Evolutionary conservation across 2,797 vertebrate genomes (phyloP), one percentile per base, ranked within the genome.

Genomic region (Pempheris klunzingeri): DNA sequence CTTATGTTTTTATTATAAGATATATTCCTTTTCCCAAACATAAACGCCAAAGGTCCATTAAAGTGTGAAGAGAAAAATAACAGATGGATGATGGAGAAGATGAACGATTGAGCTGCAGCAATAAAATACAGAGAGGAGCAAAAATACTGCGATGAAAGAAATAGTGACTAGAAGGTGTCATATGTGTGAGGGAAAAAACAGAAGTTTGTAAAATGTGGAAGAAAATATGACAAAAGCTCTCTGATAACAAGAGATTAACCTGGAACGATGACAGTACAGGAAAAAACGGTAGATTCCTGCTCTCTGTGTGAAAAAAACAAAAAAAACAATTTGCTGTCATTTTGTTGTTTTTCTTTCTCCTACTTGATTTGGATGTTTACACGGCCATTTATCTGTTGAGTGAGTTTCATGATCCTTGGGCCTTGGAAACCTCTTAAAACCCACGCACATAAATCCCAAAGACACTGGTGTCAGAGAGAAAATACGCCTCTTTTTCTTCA

Each of bases 321-420:
- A 54, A 80, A 76, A 80, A 76, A 79, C 47, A 44, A 70, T 1
- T 26, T 3, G 12, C 34, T 59, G 74, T 61, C 46, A 24, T 63
- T 71, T 77, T 80, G 61, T 71, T 78, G 71, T 84, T 90, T 89
- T 88, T 22, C 52, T 82, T 82, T 65, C 76, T 77, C 24, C 52
- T 57, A 26, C 70, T 79, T 72, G 65, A 84, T 84, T 86, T 77
- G 58, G 87, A 83, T 83, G 78, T 84, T 88, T 88, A 69, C 83
- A 30, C 14, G 32, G 77, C 55, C 67, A n/a, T 88, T 86, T 84
- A 59, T 90, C 78, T 88, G 83, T 54, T 88, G 83, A 86, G 77
- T 84, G 84, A 84, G 67, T 89, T 85, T 91, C 79, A 88, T 49
- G 80, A 82, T 81, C 79, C 52, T 32, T 80, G 78, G 78, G 71